These are phyloP conservation scores for Lutjanus campechanus DNA, from an alignment of 2,797 vertebrate genomes.

Conservation along the genomic window DNA sequence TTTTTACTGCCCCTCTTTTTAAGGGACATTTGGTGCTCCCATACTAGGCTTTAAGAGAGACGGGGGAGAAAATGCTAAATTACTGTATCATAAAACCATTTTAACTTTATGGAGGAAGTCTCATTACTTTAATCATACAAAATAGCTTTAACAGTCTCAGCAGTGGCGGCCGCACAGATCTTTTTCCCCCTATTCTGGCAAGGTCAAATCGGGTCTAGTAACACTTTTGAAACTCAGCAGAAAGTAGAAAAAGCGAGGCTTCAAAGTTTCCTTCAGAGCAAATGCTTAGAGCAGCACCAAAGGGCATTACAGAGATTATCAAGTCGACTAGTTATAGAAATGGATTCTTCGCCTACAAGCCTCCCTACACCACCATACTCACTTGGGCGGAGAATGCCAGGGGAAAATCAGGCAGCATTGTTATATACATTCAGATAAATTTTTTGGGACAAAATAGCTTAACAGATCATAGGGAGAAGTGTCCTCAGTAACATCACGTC, in stretches of 20 bases:
- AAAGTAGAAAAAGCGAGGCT: constrained; percentile 72
- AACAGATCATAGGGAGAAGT: too few relatives aligned
- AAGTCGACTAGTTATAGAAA: constrained; percentile 74
- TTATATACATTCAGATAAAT: background rate
- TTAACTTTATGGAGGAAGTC: constrained; percentile 76
- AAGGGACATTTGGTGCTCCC: constrained; percentile 66
- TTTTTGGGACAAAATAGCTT: background rate
- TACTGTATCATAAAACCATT: constrained; percentile 77
- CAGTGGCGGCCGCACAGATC: constrained; percentile 60
- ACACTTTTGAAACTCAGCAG: constrained; percentile 76
- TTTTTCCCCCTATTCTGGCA: constrained; percentile 52
- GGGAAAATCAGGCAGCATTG: constrained; percentile 23
- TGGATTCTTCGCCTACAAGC: constrained; percentile 64
- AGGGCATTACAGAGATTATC: constrained; percentile 80
- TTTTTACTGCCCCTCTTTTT: constrained; percentile 68
- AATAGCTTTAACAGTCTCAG: constrained; percentile 75
- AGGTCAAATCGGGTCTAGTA: constrained; percentile 76
- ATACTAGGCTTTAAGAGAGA: constrained; percentile 70
- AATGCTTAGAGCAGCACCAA: constrained; percentile 82
- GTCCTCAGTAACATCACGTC: too few relatives aligned
- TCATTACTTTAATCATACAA: constrained; percentile 81
- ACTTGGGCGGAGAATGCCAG: constrained; percentile 27
- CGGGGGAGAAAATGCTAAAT: constrained; percentile 69
- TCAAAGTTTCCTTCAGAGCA: constrained; percentile 76
- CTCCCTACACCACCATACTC: constrained; percentile 38